A percentile compares a stretch with the other conserved stretches of the same genome.
phyloP scores from a whole-genome alignment of 2,113 vertebrate genomes.

The Mirza zaza region DNA sequence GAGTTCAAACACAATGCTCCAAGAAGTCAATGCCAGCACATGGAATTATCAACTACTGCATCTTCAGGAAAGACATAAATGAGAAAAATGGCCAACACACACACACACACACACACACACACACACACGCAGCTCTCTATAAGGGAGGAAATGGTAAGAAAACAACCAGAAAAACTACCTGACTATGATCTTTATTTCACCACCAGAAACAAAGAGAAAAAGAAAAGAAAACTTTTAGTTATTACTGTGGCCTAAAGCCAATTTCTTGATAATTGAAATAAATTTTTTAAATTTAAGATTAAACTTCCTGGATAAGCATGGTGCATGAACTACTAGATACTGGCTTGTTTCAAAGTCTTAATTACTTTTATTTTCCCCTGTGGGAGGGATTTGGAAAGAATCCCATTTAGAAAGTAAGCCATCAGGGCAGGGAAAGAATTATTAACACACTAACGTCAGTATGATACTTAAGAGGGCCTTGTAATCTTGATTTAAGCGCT shows the following conservation, averaged over 20 bases:
- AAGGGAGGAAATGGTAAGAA: neutral
- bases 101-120: neutral
- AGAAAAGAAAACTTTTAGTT: neutral
- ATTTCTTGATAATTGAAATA: conserved; percentile 14
- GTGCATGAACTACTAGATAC: neutral
- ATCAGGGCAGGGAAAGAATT: neutral
- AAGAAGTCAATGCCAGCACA: neutral
- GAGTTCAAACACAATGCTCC: neutral
- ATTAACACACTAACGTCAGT: neutral
- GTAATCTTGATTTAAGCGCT: conserved; percentile 26
- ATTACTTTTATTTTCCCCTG: conserved; percentile 5
- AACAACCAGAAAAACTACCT: neutral
- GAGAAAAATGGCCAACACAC: neutral
- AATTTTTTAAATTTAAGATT: conserved; percentile 43
- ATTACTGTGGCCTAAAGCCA: neutral
- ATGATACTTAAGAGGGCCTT: neutral
- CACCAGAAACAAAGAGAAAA: neutral
- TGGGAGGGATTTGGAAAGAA: conserved; percentile 39
- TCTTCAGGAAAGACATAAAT: neutral
- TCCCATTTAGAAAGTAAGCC: conserved; percentile 45
- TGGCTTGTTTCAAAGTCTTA: conserved; percentile 28
- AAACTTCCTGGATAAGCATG: neutral
- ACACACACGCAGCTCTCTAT: neutral
- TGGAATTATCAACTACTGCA: neutral
- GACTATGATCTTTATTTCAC: neutral